Evolutionary conservation across 2,113 vertebrate genomes (phyloP), one percentile per base, ranked within the genome.

Genomic region (Cebus imitator): DNA sequence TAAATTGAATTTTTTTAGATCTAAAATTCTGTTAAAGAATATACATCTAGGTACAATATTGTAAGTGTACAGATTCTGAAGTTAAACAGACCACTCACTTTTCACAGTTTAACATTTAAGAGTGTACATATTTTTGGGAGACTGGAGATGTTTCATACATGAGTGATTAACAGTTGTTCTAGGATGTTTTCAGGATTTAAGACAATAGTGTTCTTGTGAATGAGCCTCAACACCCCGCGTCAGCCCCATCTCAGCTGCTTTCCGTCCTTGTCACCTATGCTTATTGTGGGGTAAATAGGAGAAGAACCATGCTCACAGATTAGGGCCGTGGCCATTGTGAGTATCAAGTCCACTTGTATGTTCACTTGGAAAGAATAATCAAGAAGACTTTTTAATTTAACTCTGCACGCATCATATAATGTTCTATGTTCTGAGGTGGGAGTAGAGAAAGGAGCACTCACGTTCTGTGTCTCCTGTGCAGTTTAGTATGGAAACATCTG

Each of bases 401-500:
- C 32, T 52, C 48, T 79, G 4, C 9, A 5, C 13, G n/a, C 5
- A 70, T 8, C 4, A 6, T 14, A 21, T 48, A 79, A 13, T 12
- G 10, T 8, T 68, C 30, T 30, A 16, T 35, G 1, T 85, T 7
- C 20, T 5, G 11, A 2, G 48, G 45, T 27, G 12, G 32, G 35
- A 14, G 2, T 52, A 0, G 13, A 40, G n/a, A 68, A 30, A 3
- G 35, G 35, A 21, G 9, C 11, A 27, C 25, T 23, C 18, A 0
- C 4, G 5, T 30, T 78, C 35, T 17, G 18, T 27, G 5, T 43
- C 8, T 18, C n/a, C 2, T 30, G 25, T 1, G 3, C 8, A 9
- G 12, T 37, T 66, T 2, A 25, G 5, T 14, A 3, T 75, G 11
- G 23, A 84, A 37, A 1, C 6, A 6, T 25, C 16, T 6, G 40